Base-by-base conservation (phyloP, 2,797 vertebrate species). In the Trachurus trachurus region DNA sequence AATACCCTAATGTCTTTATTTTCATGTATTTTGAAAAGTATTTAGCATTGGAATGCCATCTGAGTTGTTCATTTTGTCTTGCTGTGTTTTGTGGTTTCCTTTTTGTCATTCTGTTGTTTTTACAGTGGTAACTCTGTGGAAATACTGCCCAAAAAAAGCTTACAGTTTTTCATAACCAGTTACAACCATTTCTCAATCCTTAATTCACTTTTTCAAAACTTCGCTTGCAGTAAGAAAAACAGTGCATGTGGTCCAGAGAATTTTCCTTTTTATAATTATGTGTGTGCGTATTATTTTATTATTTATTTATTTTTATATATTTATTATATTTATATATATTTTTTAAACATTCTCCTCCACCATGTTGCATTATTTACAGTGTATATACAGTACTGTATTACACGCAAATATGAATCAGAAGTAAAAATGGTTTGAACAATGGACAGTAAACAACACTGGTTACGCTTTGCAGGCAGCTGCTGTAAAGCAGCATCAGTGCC, bases 21-120 rank as follows among this genome's bases (percentile, higher is more conserved):
- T 88, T 85, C 67, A 17, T 88, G 73, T 78, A 63, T 83, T 82
- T 70, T 44, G 65, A 66, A 67, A 80, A 58, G 49, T 70, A 77
- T 84, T 75, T 85, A 78, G 74, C 76, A 66, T 15, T 59, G 81
- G 82, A 90, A 92, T 89, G 80, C 71, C 64, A 78, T 85, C 50
- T 57, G 19, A 73, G 60, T 80, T 80, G 76, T 74, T 86, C 63
- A 78, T 76, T 86, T 81, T 26, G 74, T 88, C 80, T 92, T 65
- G 60, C 78, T 85, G 84, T 87, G 87, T 87, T 90, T 84, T 88
- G 91, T 80, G 88, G 90, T 90, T 89, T 89, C 76, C 74, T 75
- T 81, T 83, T 84, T 89, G 80, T 85, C 80, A 56, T 82, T 73
- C 70, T 90, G 83, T 91, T 91, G 89, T 90, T 93, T 85, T 91